Percentiles rank a stretch among this genome's conserved stretches.
phyloP scores from a whole-genome alignment of 2,888 invertebrate species.

The Drosophila basisetae region DNA sequence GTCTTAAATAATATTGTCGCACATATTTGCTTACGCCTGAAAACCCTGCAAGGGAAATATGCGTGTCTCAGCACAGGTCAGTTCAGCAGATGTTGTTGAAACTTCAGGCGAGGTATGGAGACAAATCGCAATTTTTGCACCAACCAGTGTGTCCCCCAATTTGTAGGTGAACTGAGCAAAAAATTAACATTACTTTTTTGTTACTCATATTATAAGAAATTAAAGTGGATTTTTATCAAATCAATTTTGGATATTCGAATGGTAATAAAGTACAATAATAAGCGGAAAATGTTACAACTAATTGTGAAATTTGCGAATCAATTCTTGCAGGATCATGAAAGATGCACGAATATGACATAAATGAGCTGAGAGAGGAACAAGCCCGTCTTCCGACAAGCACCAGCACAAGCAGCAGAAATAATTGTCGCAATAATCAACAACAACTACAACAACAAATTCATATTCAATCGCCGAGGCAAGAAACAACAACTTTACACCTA shows the following conservation, averaged over 20 bases:
- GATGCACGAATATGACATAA: slow-evolving; percentile 84
- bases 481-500: slow-evolving; percentile 2
- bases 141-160: background rate
- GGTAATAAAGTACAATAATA: background rate
- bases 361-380: slow-evolving; percentile 82
- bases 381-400: slow-evolving; percentile 79
- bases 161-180: background rate
- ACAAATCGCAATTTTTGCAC: background rate
- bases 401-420: slow-evolving; percentile 29
- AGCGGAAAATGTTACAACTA: background rate
- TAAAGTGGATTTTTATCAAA: background rate
- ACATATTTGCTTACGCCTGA: slow-evolving; percentile 3
- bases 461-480: slow-evolving; percentile 1
- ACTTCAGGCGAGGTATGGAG: background rate
- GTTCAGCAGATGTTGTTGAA: background rate
- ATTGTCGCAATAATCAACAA: slow-evolving; percentile 11
- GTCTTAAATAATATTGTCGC: background rate
- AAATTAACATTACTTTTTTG: background rate
- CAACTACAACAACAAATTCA: background rate
- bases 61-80: background rate
- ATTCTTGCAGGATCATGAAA: slow-evolving; percentile 82
- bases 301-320: background rate
- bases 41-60: background rate
- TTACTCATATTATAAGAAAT: background rate
- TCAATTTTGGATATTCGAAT: background rate